Conservation (phyloP, 2,888 invertebrate species). For the Tiliacea aurago region DNA sequence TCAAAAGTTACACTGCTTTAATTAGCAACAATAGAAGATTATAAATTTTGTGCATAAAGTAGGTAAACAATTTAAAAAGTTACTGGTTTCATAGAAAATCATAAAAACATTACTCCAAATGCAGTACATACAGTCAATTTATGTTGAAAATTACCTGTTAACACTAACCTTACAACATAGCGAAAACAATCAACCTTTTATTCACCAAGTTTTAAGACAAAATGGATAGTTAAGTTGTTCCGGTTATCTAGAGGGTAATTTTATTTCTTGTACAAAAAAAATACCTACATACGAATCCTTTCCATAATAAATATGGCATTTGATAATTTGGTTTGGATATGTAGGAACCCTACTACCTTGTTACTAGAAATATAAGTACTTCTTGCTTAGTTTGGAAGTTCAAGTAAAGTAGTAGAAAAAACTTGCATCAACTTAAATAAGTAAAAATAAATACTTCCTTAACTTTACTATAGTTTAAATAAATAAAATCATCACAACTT, state of each 20-base stretch:
- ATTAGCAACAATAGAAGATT: background rate
- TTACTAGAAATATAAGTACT: slow-evolving; percentile 2
- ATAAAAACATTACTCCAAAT: background rate
- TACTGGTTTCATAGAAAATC: background rate
- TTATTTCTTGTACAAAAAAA: background rate
- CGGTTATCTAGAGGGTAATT: background rate
- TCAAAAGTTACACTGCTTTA: background rate
- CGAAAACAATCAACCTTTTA: background rate
- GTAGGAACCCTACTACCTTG: background rate
- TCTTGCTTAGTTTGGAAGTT: slow-evolving; percentile 26
- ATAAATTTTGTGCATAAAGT: background rate
- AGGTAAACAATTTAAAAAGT: background rate
- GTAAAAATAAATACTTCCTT: background rate
- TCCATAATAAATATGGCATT: background rate
- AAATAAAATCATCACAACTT: slow-evolving; percentile 6
- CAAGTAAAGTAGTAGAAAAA: background rate
- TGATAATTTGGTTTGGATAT: background rate
- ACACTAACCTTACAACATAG: background rate
- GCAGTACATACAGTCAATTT: background rate
- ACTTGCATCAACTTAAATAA: slow-evolving; percentile 2
- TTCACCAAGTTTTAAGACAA: background rate
- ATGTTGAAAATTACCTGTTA: background rate
- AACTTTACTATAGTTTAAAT: background rate
- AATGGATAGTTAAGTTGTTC: slow-evolving; percentile 6
- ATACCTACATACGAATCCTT: background rate